Percentiles rank a stretch among this genome's conserved stretches.
Evolutionary conservation across 2,888 invertebrate species (phyloP).

Genomic region (Tromatobia lineatoria): DNA sequence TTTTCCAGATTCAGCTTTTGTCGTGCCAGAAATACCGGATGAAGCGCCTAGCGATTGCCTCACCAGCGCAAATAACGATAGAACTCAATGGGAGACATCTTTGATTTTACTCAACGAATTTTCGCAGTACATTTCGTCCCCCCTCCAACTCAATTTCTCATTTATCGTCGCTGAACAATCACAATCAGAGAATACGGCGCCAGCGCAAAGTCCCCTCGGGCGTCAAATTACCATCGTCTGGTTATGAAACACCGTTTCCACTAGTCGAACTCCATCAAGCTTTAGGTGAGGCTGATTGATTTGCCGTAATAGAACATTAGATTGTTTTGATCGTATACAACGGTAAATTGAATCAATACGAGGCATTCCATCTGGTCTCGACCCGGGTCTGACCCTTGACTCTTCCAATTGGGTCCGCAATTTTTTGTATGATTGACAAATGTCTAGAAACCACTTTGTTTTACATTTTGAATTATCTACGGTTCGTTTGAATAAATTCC

Average conservation of each 20-base stretch:
- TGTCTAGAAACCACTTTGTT: too few relatives aligned
- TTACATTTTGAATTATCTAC: too few relatives aligned
- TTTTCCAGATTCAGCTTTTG: slow-evolving; percentile 9
- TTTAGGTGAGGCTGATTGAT: not conserved
- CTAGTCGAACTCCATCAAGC: slow-evolving; percentile 4
- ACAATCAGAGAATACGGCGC: not conserved
- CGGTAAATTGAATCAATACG: not conserved
- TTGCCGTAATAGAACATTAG: slow-evolving; percentile 27
- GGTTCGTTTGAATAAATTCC: too few relatives aligned
- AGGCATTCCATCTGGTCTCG: too few relatives aligned
- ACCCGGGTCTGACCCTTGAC: too few relatives aligned
- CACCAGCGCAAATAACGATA: not conserved
- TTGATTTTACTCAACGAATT: slow-evolving; percentile 22
- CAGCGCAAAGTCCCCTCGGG: not conserved
- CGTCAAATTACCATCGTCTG: slow-evolving; percentile 33
- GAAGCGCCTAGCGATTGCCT: slow-evolving; percentile 3
- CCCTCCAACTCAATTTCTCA: not conserved
- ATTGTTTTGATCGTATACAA: not conserved
- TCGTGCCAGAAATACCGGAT: not conserved
- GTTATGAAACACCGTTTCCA: slow-evolving; percentile 23
- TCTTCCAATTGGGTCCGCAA: not conserved
- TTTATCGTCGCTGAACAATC: slow-evolving; percentile 30
- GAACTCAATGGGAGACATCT: not conserved
- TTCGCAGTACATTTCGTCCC: not conserved
- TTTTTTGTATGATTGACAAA: too few relatives aligned